Evolutionary conservation across 2,888 invertebrate genomes (phyloP).

Genomic region (Unio delphinus): DNA sequence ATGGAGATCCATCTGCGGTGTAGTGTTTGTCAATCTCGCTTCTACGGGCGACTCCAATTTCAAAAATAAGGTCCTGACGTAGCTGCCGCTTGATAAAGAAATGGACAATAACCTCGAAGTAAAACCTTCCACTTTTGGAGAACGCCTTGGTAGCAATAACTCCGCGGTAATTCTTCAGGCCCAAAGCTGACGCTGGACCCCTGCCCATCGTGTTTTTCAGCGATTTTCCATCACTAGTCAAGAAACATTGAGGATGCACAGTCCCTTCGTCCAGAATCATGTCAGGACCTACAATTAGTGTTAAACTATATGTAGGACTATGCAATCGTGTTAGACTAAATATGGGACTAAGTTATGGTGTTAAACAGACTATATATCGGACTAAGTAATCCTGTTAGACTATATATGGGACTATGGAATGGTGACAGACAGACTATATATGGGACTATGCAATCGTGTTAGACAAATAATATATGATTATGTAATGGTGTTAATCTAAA

Average conservation of each 20-base stretch:
- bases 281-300: conserved; percentile 34
- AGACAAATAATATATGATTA: no score
- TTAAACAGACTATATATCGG: no score
- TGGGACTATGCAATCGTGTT: no score
- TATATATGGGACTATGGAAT: no score
- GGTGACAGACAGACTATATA: no score
- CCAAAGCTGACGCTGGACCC: conserved; percentile 18
- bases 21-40: conserved; percentile 45
- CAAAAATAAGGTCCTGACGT: conserved; percentile 46
- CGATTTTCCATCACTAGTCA: conserved; percentile 29
- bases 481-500: no score
- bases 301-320: no score
- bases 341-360: no score
- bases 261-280: conserved; percentile 27
- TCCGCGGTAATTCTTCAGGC: conserved; percentile 44
- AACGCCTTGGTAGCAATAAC: conserved; percentile 37
- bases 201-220: conserved; percentile 38
- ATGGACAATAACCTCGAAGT: conserved; percentile 41
- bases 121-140: conserved; percentile 35
- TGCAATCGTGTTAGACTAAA: no score
- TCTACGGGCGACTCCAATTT: conserved; percentile 40
- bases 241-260: conserved; percentile 37
- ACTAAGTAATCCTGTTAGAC: no score
- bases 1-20: conserved; percentile 39
- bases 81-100: conserved; percentile 44